A percentile compares a stretch with the other conserved stretches of the same genome.
Conservation (phyloP, 2,888 invertebrate species). For the Ctena decussata region DNA sequence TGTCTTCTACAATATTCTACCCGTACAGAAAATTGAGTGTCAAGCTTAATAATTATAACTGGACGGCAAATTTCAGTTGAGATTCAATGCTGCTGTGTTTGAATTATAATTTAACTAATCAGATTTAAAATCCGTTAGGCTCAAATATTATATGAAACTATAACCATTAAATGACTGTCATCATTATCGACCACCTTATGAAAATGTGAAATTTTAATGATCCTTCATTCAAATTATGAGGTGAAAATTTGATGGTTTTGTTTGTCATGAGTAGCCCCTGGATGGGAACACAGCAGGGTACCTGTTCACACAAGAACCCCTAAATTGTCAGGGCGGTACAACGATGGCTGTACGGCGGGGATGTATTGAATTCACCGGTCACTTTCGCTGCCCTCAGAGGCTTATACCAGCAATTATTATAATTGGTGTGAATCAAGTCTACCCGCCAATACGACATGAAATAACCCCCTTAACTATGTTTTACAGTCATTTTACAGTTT, state of each 20-base stretch:
- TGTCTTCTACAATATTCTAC: too few relatives aligned
- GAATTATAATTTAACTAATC: not conserved
- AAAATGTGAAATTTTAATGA: constrained; percentile 9
- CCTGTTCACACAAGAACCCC: constrained; percentile 11
- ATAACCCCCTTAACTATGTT: constrained; percentile 5
- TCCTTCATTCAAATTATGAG: constrained; percentile 6
- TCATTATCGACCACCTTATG: not conserved
- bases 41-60: too few relatives aligned
- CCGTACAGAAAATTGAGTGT: too few relatives aligned
- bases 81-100: too few relatives aligned
- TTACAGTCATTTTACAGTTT: constrained; percentile 3
- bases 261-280: constrained; percentile 11
- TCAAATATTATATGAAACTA: not conserved
- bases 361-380: not conserved
- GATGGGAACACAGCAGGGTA: constrained; percentile 1
- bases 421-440: constrained; percentile 36
- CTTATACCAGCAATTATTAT: constrained; percentile 47
- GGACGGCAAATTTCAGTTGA: too few relatives aligned
- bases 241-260: constrained; percentile 8
- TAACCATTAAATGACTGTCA: not conserved
- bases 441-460: constrained; percentile 8
- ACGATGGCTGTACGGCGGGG: not conserved
- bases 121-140: too few relatives aligned
- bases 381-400: constrained; percentile 7
- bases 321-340: constrained; percentile 5